Evolutionary conservation across 2,888 invertebrate species (phyloP), one percentile per base, ranked within the genome.

Genomic region (Caenorhabditis plicata): DNA sequence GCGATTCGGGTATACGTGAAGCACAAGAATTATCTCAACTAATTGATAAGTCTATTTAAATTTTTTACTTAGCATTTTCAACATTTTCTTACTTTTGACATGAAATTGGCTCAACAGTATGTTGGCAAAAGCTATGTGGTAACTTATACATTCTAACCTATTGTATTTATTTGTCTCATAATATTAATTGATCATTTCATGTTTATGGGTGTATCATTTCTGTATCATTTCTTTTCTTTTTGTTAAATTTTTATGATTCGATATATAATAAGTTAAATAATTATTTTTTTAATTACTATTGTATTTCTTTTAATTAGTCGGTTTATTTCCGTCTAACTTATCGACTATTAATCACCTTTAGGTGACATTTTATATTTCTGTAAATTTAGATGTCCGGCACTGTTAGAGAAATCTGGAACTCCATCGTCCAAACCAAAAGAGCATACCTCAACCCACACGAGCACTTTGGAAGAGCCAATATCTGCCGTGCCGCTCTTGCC

Each of bases 391-490:
- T 74, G 74, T 64, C 71, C 54, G 75, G 73, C 60, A 75, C 75
- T 51, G 62, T 71, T 50, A 74, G 75, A 41, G 66, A 64, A 60
- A 44, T 74, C 60, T 75, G 71, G 70, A 68, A 74, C 61, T 63
- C 67, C 22, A 57, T 76, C 45, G 73, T 75, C 53, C 67, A 57
- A 58, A 70, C 72, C 62, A 68, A 68, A 57, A 60, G 73, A 48
- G 39, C 67, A 23, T 77, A 73, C 50, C 56, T 77, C 51, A 75
- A 77, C 60, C 76, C 75, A 32, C 76, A 77, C 43, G 76, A 77
- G 68, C 74, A 77, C 50, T 77, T 74, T 61, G 77, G 77, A 68
- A 49, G 76, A 48, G 72, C 73, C 47, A 76, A 76, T 62, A 76
- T 76, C 68, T 71, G 70, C 61, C 71, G 76, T 43, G 74, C 75